These are phyloP conservation scores for Tribolium freemani DNA, from an alignment of 2,888 invertebrate species.

Conservation along the genomic window DNA sequence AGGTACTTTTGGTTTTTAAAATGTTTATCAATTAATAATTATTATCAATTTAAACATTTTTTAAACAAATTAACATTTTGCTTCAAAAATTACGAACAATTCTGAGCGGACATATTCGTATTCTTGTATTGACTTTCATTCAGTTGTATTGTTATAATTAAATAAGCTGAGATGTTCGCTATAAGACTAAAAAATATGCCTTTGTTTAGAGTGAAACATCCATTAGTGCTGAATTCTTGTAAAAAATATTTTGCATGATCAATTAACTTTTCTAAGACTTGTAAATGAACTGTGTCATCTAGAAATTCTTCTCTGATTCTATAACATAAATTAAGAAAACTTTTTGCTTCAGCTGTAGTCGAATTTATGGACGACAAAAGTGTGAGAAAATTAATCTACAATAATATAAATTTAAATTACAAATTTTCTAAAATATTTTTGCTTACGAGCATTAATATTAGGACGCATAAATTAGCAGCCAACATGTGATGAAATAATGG, in stretches of 20 bases:
- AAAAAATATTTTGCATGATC: neutral
- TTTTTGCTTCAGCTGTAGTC: conserved; percentile 1
- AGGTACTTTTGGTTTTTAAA: too few relatives aligned
- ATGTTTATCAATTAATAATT: too few relatives aligned
- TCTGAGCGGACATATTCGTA: too few relatives aligned
- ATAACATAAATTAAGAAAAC: neutral
- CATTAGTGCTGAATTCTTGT: neutral
- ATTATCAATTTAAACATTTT: too few relatives aligned
- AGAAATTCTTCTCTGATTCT: neutral
- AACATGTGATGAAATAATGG: neutral
- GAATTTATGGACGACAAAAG: neutral
- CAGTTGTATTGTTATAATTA: neutral
- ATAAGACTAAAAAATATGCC: neutral
- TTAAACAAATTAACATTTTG: too few relatives aligned
- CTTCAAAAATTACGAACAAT: too few relatives aligned
- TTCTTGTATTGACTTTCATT: neutral
- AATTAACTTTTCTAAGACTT: neutral
- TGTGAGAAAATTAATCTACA: neutral
- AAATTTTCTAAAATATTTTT: neutral
- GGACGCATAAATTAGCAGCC: neutral
- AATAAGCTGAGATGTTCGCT: neutral
- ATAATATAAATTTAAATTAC: neutral
- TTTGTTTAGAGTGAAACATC: neutral
- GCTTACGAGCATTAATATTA: neutral
- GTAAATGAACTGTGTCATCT: neutral